These are phyloP conservation scores for Oxyscelio sp. DNA, from an alignment of 2,888 invertebrate species.

Conservation along the genomic window DNA sequence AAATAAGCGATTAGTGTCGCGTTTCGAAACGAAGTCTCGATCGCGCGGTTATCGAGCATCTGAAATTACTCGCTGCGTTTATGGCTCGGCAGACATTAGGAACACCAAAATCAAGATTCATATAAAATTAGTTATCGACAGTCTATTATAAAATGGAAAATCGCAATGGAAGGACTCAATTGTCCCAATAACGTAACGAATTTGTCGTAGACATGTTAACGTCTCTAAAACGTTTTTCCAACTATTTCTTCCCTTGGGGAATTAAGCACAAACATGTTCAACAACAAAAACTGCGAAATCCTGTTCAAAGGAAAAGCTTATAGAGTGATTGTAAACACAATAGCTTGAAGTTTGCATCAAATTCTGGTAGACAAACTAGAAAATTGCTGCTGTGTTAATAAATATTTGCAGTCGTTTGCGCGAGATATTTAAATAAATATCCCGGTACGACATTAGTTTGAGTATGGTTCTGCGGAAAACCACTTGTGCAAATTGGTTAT, in stretches of 20 bases:
- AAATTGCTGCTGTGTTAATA: background rate
- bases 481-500: background rate
- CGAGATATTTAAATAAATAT: background rate
- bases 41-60: conserved; percentile 21
- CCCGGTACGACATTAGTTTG: background rate
- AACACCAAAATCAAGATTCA: conserved; percentile 12
- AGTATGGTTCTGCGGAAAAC: background rate
- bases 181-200: too few relatives aligned
- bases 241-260: too few relatives aligned
- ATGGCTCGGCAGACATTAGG: background rate
- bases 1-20: conserved; percentile 81
- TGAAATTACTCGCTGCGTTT: too few relatives aligned
- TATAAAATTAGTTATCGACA: background rate
- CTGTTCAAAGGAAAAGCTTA: too few relatives aligned
- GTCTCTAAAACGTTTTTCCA: too few relatives aligned
- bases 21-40: conserved; percentile 22
- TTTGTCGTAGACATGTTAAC: too few relatives aligned
- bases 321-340: conserved; percentile 12
- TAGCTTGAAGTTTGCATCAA: background rate
- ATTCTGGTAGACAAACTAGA: background rate
- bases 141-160: too few relatives aligned
- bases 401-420: conserved; percentile 1
- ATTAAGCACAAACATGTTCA: too few relatives aligned
- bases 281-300: too few relatives aligned
- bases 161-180: too few relatives aligned